phyloP scores from a whole-genome alignment of 1,140 invertebrate genomes.

The Panonychus citri region DNA sequence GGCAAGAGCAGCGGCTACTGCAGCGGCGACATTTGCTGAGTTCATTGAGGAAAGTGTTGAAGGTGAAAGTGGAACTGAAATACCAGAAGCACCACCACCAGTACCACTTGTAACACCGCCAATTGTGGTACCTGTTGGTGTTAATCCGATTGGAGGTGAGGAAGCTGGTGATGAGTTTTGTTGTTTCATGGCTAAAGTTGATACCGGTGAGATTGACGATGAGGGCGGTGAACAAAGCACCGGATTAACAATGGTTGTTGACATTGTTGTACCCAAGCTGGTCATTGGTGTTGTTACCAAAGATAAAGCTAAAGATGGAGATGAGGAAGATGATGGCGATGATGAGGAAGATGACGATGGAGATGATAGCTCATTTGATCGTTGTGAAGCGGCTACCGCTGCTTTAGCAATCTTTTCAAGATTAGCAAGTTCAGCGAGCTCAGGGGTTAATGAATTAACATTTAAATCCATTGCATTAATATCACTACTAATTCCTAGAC shows the following conservation, averaged over 20 bases:
- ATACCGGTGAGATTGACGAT: background rate
- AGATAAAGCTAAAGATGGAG: background rate
- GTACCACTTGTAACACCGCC: too few relatives aligned
- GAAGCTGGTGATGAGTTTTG: background rate
- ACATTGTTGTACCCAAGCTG: background rate
- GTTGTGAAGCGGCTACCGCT: slow-evolving; percentile 12
- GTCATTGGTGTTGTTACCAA: background rate
- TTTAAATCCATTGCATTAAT: background rate
- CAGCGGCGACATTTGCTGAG: background rate
- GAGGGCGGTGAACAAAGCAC: background rate
- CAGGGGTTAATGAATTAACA: slow-evolving; percentile 14
- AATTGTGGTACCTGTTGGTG: slow-evolving; percentile 3
- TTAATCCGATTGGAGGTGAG: background rate
- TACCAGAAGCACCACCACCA: too few relatives aligned
- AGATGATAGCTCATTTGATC: background rate
- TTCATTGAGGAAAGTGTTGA: background rate
- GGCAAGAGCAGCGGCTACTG: background rate
- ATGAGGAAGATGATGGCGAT: background rate
- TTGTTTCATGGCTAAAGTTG: background rate
- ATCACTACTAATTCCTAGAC: background rate
- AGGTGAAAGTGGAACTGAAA: background rate
- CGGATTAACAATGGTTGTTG: background rate
- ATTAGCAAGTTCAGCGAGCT: slow-evolving; percentile 16
- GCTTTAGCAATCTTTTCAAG: slow-evolving; percentile 17
- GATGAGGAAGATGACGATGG: too few relatives aligned